phyloP scores from a whole-genome alignment of 2,888 invertebrate species.

The Drosophila mimetica region DNA sequence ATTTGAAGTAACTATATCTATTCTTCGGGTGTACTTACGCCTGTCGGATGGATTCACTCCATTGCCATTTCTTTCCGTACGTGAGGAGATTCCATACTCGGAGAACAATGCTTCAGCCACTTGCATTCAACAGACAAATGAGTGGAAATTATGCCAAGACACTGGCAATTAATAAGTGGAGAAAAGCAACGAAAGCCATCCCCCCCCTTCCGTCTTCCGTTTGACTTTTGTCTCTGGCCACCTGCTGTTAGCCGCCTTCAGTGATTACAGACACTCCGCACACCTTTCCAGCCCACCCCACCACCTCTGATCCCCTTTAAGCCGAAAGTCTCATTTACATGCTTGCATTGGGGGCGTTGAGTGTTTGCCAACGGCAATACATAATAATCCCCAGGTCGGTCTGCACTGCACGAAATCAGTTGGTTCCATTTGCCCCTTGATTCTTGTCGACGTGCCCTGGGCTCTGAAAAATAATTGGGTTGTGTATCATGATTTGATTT shows the following conservation, averaged over 20 bases:
- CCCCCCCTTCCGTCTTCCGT: background rate
- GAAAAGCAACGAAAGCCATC: slow-evolving; percentile 49
- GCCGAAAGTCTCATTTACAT: slow-evolving; percentile 61
- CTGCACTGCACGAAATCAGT: slow-evolving; percentile 30
- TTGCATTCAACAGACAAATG: slow-evolving; percentile 78
- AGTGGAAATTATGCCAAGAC: slow-evolving; percentile 80
- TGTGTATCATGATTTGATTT: slow-evolving; percentile 25
- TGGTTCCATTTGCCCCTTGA: background rate
- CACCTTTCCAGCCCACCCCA: slow-evolving; percentile 11
- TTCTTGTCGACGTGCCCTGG: background rate
- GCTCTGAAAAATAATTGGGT: slow-evolving; percentile 20
- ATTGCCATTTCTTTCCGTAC: slow-evolving; percentile 38
- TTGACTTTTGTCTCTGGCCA: slow-evolving; percentile 48
- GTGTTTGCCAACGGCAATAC: slow-evolving; percentile 63
- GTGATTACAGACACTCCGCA: slow-evolving; percentile 47
- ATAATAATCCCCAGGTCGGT: slow-evolving; percentile 61
- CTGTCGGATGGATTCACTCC: slow-evolving; percentile 15
- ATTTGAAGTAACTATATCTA: no score
- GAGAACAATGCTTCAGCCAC: slow-evolving; percentile 65
- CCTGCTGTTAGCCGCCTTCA: slow-evolving; percentile 51
- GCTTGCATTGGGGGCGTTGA: slow-evolving; percentile 37
- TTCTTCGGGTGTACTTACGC: background rate
- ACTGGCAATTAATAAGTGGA: slow-evolving; percentile 77
- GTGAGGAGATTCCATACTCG: slow-evolving; percentile 72
- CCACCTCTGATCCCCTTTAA: slow-evolving; percentile 22